phyloP scores from a whole-genome alignment of 2,888 invertebrate species.

The Heliothis peltigera region DNA sequence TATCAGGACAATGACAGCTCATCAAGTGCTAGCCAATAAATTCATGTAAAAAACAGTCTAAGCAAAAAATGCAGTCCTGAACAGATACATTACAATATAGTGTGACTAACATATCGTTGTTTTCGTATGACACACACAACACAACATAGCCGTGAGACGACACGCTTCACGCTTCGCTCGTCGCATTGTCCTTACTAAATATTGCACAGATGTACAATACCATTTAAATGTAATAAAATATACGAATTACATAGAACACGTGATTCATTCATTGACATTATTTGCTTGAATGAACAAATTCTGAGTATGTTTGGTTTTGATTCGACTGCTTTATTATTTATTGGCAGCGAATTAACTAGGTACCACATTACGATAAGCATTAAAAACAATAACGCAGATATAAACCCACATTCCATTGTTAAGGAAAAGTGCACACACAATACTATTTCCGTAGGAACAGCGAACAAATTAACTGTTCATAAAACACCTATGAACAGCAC shows the following conservation, averaged over 20 bases:
- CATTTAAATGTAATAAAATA: constrained; percentile 39
- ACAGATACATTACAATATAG: constrained; percentile 19
- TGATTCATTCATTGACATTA: constrained; percentile 51
- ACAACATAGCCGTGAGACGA: constrained; percentile 66
- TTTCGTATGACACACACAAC: constrained; percentile 65
- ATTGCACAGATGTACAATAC: constrained; percentile 49
- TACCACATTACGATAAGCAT: too few species aligned
- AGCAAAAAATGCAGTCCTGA: constrained; percentile 10
- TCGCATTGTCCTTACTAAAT: constrained; percentile 59
- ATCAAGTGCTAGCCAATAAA: constrained; percentile 18
- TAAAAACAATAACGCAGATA: too few species aligned
- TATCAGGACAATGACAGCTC: constrained; percentile 15
- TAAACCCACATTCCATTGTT: too few species aligned
- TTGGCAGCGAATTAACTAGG: background rate
- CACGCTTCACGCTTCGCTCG: constrained; percentile 67
- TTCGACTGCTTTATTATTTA: constrained; percentile 7
- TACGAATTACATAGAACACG: constrained; percentile 34
- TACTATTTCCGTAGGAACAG: background rate
- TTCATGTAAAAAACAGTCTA: background rate
- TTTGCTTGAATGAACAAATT: constrained; percentile 36
- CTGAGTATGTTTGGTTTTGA: background rate
- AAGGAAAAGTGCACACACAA: too few species aligned
- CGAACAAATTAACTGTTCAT: background rate
- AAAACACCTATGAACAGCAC: background rate
- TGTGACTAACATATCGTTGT: constrained; percentile 55